Evolutionary conservation across 1,140 invertebrate species (phyloP).

Genomic region (Ips nitidus): DNA sequence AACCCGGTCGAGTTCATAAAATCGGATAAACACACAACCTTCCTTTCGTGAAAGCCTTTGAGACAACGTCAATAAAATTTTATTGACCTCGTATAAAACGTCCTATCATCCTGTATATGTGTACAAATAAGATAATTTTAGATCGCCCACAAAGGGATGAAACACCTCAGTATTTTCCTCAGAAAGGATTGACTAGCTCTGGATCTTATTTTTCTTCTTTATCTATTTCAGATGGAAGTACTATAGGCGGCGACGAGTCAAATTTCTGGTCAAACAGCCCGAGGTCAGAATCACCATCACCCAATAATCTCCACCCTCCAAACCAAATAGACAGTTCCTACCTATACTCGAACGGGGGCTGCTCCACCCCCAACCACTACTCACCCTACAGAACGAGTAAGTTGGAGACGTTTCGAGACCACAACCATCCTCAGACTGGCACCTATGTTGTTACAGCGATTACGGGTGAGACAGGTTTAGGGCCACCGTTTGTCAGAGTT

Average conservation of each 20-base stretch:
- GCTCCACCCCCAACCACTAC: conserved; percentile 40
- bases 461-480: conserved; percentile 26
- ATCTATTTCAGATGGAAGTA: conserved; percentile 42
- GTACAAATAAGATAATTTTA: conserved; percentile 26
- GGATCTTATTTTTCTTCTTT: conserved; percentile 17
- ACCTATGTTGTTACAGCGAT: not conserved
- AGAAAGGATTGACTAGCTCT: not conserved
- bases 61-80: conserved; percentile 31
- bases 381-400: conserved; percentile 44
- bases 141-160: conserved; percentile 5
- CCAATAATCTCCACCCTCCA: conserved; percentile 39
- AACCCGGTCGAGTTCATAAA: conserved; percentile 30
- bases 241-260: conserved; percentile 46
- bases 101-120: conserved; percentile 19
- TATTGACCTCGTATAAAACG: conserved; percentile 26
- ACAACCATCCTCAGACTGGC: not conserved
- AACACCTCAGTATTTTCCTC: not conserved
- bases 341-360: conserved; percentile 43
- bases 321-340: conserved; percentile 43
- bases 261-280: conserved; percentile 51
- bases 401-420: not conserved
- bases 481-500: conserved; percentile 59
- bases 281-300: conserved; percentile 48
- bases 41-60: conserved; percentile 21
- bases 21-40: conserved; percentile 35